Percentiles rank a stretch among this genome's conserved stretches.
Evolutionary conservation across 2,888 invertebrate genomes (phyloP).

Genomic region (Artemia sp.): DNA sequence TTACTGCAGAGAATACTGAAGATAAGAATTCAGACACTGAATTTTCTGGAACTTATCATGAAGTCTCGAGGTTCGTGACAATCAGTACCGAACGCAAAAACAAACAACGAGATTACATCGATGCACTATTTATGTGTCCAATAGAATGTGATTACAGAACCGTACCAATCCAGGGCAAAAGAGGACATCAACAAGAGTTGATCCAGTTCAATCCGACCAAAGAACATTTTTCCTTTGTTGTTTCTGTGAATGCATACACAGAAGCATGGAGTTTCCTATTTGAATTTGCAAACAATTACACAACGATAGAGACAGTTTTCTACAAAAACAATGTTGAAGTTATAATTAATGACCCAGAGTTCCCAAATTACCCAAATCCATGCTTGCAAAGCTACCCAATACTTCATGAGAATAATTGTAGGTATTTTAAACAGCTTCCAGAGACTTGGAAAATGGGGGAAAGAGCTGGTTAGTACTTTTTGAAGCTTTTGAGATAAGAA

Average conservation of each 20-base stretch:
- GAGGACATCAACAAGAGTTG: neutral
- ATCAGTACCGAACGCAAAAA: too few relatives aligned
- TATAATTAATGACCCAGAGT: slow-evolving; percentile 8
- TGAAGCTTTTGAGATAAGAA: neutral
- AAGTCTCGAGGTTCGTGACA: too few relatives aligned
- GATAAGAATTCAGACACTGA: too few relatives aligned
- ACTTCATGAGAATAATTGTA: neutral
- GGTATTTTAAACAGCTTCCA: neutral
- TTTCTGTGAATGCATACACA: neutral
- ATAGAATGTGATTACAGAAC: neutral
- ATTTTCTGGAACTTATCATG: too few relatives aligned
- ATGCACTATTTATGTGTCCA: neutral
- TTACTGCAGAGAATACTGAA: too few relatives aligned
- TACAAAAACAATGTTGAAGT: neutral
- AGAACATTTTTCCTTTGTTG: neutral
- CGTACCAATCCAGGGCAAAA: neutral
- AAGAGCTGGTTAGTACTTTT: neutral
- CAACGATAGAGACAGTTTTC: slow-evolving; percentile 6
- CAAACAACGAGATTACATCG: neutral
- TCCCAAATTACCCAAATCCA: neutral
- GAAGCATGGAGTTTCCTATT: neutral
- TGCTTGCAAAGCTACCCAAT: neutral
- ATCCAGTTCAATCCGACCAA: neutral
- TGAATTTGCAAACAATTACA: neutral
- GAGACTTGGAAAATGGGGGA: neutral